Base-by-base conservation (phyloP, 2,888 invertebrate species). In the Glyphotaelius pellucidus region DNA sequence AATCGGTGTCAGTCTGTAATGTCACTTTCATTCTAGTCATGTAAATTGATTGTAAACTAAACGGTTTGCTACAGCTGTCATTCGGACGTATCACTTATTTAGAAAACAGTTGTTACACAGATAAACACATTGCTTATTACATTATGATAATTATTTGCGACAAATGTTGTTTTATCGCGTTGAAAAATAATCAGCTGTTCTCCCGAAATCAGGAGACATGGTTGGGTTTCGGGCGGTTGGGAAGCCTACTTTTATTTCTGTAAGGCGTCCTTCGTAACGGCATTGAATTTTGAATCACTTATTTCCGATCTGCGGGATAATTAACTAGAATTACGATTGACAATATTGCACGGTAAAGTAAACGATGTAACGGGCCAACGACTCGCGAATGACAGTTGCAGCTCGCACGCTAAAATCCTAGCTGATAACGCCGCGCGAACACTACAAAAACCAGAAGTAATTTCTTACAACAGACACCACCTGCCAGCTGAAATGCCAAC, bases 181-280 rank as follows among this genome's bases (percentile, higher is more conserved):
- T 67, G 25, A 25, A n/a, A 52, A 67, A 67, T 67, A 47, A 90
- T 90, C 90, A 90, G 90, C 90, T 90, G 90, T 90, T 90, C 30
- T 81, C 9, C 31, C 19, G 15, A 81, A 81, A 80, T 12, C 81
- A 90, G 81, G 90, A 47, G 90, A 81, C 90, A 81, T 90, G 38
- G 81, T 42, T 35, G 67, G 30, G 52, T 42, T 90, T 90, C 47
- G 90, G 81, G 80, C 90, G 90, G 30, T 81, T 90, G 9, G 90
- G 81, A 90, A 38, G 30, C 47, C 80, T 81, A 90, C 19, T 52
- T 19, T 52, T 89, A 88, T 90, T 90, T 90, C 67, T 42, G 80
- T 38, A 42, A 81, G 81, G 90, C 90, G 80, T 89, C 88, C 88
- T 80, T 89, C 79, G 35, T 89, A 87, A 87, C n/a, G 80, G 88